phyloP scores from a whole-genome alignment of 2,888 invertebrate genomes.

The Heliconius ismenius region DNA sequence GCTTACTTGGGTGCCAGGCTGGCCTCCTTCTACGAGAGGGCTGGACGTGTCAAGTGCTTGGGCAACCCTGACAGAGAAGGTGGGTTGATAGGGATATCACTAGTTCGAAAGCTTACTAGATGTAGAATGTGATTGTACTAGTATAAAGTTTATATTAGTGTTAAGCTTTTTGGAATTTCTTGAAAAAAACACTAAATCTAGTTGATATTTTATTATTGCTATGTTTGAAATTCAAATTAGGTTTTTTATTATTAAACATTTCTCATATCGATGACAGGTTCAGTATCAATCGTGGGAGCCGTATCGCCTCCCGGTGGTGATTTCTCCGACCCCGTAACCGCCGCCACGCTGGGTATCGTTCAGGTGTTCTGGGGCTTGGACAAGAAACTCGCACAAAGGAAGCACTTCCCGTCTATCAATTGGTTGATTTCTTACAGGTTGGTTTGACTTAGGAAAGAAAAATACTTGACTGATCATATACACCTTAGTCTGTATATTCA shows the following conservation, averaged over 20 bases:
- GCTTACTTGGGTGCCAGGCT: slow-evolving; percentile 99
- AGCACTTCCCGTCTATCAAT: slow-evolving; percentile 99
- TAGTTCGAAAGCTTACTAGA: too few relatives aligned
- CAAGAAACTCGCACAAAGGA: slow-evolving; percentile 99
- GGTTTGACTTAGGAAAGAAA: not conserved
- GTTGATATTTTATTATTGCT: too few relatives aligned
- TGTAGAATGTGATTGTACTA: too few relatives aligned
- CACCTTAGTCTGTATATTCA: too few relatives aligned
- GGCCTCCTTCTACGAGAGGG: slow-evolving; percentile 99
- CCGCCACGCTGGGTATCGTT: slow-evolving; percentile 98
- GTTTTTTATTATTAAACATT: too few relatives aligned
- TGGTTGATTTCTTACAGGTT: slow-evolving; percentile 98
- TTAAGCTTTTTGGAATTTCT: too few relatives aligned
- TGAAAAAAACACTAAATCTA: too few relatives aligned
- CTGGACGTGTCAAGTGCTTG: slow-evolving; percentile 97
- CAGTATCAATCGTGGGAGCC: slow-evolving; percentile 99
- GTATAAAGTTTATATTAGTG: too few relatives aligned
- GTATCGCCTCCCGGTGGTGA: slow-evolving; percentile 99
- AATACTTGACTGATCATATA: too few relatives aligned
- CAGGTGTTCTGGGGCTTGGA: slow-evolving; percentile 99
- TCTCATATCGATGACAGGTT: slow-evolving; percentile 76
- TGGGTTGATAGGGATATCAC: slow-evolving; percentile 42
- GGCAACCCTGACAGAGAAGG: slow-evolving; percentile 99
- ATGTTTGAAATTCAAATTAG: too few relatives aligned
- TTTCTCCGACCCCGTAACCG: slow-evolving; percentile 99